These are phyloP conservation scores for Hippopotamyrus pictus DNA, from an alignment of 2,797 vertebrate species.

Conservation along the genomic window DNA sequence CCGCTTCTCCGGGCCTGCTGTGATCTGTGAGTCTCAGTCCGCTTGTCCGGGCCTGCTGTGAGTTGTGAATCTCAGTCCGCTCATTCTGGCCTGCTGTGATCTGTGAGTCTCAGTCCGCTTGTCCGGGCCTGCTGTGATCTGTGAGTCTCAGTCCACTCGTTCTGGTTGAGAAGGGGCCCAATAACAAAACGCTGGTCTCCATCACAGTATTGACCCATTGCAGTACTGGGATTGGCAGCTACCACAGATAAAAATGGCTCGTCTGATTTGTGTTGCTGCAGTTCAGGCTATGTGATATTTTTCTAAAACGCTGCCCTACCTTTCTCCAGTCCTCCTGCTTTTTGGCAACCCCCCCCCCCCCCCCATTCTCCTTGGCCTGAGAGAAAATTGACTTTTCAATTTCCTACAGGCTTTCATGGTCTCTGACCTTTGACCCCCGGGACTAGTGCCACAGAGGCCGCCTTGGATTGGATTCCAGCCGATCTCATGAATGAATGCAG, in stretches of 20 bases:
- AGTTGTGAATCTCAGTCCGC: too few species aligned
- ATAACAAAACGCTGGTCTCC: not conserved
- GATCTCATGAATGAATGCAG: not conserved
- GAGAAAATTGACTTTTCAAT: constrained; percentile 16
- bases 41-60: too few species aligned
- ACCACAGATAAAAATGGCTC: not conserved
- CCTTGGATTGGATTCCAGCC: not conserved
- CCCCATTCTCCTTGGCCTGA: constrained; percentile 23
- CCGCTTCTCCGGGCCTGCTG: too few species aligned
- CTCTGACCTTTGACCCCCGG: not conserved
- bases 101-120: too few species aligned
- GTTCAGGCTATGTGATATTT: not conserved
- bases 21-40: too few species aligned
- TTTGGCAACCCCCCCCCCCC: not conserved
- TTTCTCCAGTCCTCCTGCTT: constrained; percentile 28
- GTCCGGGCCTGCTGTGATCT: too few species aligned
- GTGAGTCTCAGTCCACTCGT: too few species aligned
- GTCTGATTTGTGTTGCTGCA: not conserved
- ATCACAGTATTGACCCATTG: constrained; percentile 27
- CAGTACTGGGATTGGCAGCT: not conserved
- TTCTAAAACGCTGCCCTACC: not conserved
- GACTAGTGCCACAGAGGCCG: not conserved
- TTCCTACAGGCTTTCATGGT: not conserved
- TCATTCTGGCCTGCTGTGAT: too few species aligned
- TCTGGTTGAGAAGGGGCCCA: not conserved